A percentile compares a stretch with the other conserved stretches of the same genome.
phyloP scores from a whole-genome alignment of 2,797 vertebrate species.

The Aldrovandia affinis region DNA sequence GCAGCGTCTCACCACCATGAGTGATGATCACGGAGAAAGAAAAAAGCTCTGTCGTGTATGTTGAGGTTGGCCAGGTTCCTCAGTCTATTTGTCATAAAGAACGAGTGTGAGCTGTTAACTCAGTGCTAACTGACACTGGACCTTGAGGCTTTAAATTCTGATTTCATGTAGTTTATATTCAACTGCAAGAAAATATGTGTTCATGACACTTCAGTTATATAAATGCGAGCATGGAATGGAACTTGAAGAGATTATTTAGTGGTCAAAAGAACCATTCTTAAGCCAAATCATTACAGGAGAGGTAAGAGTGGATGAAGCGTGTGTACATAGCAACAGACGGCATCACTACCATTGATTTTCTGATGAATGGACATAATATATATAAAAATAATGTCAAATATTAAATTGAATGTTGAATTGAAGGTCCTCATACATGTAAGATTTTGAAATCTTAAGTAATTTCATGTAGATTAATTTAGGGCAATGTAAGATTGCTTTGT shows the following conservation, averaged over 20 bases:
- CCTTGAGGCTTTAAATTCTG: not conserved
- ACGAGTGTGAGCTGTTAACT: not conserved
- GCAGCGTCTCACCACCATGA: not conserved
- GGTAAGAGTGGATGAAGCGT: not conserved
- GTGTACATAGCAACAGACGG: not conserved
- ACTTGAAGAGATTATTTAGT: not conserved
- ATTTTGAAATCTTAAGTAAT: not conserved
- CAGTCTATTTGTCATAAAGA: conserved; percentile 3
- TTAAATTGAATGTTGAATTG: no score
- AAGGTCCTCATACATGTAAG: not conserved
- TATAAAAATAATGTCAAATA: no score
- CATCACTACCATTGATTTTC: no score
- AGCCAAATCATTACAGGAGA: not conserved
- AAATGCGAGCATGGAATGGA: not conserved
- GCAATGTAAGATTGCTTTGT: not conserved
- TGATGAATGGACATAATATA: no score
- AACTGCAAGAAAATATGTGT: not conserved
- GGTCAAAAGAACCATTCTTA: conserved; percentile 1
- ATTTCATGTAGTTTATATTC: conserved; percentile 12
- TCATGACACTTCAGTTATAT: not conserved
- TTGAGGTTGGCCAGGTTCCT: not conserved
- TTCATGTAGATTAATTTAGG: not conserved
- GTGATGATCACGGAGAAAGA: not conserved
- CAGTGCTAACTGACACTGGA: not conserved
- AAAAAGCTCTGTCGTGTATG: not conserved